Base-by-base conservation (phyloP, 2,888 invertebrate species). In the Drymonia ruficornis region DNA sequence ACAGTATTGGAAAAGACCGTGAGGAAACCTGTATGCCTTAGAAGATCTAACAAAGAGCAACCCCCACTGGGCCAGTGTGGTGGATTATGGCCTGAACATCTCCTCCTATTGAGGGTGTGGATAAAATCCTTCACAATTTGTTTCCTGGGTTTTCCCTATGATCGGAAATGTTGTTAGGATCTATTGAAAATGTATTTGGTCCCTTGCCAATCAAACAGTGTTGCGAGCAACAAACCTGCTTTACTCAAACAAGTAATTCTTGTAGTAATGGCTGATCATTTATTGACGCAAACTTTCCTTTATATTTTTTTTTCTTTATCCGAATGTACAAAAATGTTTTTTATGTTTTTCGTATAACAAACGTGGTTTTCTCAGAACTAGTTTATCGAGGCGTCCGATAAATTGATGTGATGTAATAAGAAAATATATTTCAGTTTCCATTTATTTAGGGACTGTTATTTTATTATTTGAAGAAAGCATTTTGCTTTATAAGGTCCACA, bases 131-230 rank as follows among this genome's bases (percentile, higher is more conserved):
- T 23, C 23, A 23, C 23, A 23, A 12, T 31, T 11, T 31, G 31
- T 31, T 31, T 31, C 31, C 31, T 31, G 11, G 9, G n/a, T n/a
- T 36, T 36, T 36, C 12, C 0, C 36, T 36, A n/a, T 11, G n/a
- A 36, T 36, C 36, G 36, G 36, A 36, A 36, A 36, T 36, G 2
- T 43, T 43, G 43, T 43, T 6, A 29, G 64, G 52, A 55, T 58
- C 50, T 59, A 71, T 59, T 56, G 65, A 52, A 67, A 52, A 71
- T 61, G 72, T 68, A 60, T 68, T 71, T 71, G 72, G 65, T 38
- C 52, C 43, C 29, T 38, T n/a, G 56, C 72, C 59, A 71, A 61
- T 68, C 57, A 68, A 68, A 71, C 50, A 49, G 49, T 38, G 53
- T 48, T 44, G 53, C 59, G 44, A 52, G 19, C n/a, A 43, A 43